phyloP scores from a whole-genome alignment of 2,113 vertebrate genomes.

The Haplotaxodon microlepis region DNA sequence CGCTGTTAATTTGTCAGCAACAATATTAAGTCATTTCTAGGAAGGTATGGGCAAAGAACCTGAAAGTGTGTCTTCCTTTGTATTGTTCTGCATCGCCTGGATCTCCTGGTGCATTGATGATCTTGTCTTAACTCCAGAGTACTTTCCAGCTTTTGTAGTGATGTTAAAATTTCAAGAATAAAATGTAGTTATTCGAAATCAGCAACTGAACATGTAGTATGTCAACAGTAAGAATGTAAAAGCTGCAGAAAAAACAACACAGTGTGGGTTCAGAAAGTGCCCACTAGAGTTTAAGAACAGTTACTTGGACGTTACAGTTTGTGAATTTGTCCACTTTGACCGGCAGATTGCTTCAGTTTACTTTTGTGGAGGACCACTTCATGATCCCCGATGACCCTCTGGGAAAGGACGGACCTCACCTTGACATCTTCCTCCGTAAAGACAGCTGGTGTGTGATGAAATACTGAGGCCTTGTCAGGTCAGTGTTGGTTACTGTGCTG shows the following conservation, averaged over 20 bases:
- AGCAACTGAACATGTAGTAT: neutral
- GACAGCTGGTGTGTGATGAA: constrained; percentile 64
- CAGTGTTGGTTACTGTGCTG: neutral
- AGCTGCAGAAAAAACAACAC: neutral
- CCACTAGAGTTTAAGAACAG: neutral
- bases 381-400: constrained; percentile 98
- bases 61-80: neutral
- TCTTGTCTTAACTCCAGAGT: neutral
- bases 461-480: neutral
- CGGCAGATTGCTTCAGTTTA: constrained; percentile 89
- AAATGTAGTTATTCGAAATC: neutral
- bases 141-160: neutral
- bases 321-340: neutral
- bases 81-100: neutral
- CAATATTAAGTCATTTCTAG: neutral
- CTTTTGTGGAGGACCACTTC: constrained; percentile 92
- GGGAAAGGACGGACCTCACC: constrained; percentile 84
- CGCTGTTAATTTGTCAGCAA: neutral
- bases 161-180: neutral
- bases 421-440: constrained; percentile 83
- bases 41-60: neutral
- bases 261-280: neutral
- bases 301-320: neutral
- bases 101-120: neutral
- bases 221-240: neutral